Conservation (phyloP, 1,140 invertebrate genomes). For the Bombus waltoni region DNA sequence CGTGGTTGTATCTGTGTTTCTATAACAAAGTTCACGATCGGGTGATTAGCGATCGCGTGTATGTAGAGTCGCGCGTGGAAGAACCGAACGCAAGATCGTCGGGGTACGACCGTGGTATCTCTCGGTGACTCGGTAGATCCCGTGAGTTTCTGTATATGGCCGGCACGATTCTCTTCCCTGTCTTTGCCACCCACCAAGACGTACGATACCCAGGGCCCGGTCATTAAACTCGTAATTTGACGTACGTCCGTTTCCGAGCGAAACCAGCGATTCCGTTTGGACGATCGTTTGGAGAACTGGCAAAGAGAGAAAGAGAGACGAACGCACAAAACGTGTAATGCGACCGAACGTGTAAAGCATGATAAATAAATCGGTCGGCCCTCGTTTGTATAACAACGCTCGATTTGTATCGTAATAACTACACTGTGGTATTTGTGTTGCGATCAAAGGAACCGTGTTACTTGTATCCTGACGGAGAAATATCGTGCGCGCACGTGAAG, state of each 20-base stretch:
- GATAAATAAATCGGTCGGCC: conserved; percentile 43
- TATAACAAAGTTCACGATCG: background rate
- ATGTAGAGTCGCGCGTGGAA: background rate
- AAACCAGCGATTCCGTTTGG: background rate
- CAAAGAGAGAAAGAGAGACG: background rate
- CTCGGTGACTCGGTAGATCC: background rate
- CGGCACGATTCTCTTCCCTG: background rate
- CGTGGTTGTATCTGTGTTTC: too few species aligned
- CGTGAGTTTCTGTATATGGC: background rate
- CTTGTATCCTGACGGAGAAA: conserved; percentile 53
- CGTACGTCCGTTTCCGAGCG: conserved; percentile 30
- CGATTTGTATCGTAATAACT: conserved; percentile 57
- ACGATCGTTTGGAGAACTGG: background rate
- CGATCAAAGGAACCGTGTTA: conserved; percentile 56
- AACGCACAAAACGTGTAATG: background rate
- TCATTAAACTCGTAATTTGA: conserved; percentile 43
- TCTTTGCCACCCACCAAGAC: conserved; percentile 32
- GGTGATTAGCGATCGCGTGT: conserved; percentile 24
- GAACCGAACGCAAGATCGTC: background rate
- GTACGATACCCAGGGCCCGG: background rate
- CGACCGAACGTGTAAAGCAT: conserved; percentile 17
- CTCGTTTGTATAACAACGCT: conserved; percentile 54
- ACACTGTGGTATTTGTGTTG: conserved; percentile 44
- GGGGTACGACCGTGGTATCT: background rate
- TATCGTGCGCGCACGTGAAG: conserved; percentile 48